Conservation (phyloP, 35 echinoderm and acorn worm genomes). For the Strongylocentrotus purpuratus region DNA sequence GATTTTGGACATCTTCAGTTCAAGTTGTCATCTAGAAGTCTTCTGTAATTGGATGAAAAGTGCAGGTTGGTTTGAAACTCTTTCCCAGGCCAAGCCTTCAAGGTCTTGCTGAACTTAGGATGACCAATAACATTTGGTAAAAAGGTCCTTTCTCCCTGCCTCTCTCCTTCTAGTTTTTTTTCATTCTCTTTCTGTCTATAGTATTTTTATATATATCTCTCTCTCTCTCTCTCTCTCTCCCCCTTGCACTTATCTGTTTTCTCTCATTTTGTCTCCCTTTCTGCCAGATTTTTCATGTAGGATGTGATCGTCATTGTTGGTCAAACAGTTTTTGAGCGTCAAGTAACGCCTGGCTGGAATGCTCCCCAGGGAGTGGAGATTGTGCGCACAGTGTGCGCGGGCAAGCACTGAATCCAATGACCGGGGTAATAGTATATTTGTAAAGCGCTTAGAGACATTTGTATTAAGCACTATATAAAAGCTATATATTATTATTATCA, state of each 20-base stretch:
- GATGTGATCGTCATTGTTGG: too few species aligned
- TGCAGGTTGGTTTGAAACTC: background rate
- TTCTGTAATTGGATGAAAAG: background rate
- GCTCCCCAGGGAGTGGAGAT: too few species aligned
- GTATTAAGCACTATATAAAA: too few species aligned
- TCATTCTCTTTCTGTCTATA: background rate
- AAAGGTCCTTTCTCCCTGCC: background rate
- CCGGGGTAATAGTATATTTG: too few species aligned
- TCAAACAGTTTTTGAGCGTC: too few species aligned
- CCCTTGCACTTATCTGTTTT: background rate
- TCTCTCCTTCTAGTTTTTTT: background rate
- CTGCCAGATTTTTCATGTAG: too few species aligned
- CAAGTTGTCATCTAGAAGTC: background rate
- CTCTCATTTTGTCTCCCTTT: background rate
- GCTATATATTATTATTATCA: too few species aligned
- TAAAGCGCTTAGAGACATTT: too few species aligned
- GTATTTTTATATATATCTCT: background rate
- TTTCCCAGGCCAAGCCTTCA: background rate
- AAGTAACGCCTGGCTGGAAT: too few species aligned
- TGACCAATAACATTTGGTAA: background rate
- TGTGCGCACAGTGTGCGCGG: too few species aligned
- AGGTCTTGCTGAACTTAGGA: background rate
- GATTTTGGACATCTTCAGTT: background rate
- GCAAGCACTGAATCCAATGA: too few species aligned
- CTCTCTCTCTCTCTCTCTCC: background rate